A percentile compares a stretch with the other conserved stretches of the same genome.
Evolutionary conservation across 2,113 vertebrate genomes (phyloP).

Genomic region (Fregata magnificens): DNA sequence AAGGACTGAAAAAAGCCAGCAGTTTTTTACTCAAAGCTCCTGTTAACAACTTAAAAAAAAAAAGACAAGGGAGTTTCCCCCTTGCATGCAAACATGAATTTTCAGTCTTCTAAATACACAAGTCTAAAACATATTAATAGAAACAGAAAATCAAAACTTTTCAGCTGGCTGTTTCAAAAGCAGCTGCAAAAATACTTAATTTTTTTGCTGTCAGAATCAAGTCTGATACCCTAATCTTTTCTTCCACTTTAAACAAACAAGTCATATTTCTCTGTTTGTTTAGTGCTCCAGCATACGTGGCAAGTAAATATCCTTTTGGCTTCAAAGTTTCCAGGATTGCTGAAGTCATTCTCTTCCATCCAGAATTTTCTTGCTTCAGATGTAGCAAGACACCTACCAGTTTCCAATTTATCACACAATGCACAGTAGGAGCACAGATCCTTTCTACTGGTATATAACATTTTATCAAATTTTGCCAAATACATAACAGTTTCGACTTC

Average conservation of each 20-base stretch:
- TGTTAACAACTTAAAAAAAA: background rate
- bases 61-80: background rate
- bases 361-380: background rate
- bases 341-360: background rate
- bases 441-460: background rate
- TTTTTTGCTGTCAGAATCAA: background rate
- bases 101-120: background rate
- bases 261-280: conserved; percentile 31
- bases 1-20: background rate
- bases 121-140: conserved; percentile 18
- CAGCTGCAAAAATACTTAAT: background rate
- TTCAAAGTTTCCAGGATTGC: conserved; percentile 16
- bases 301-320: conserved; percentile 43
- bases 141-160: conserved; percentile 41
- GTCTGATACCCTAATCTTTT: conserved; percentile 6
- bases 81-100: background rate
- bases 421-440: background rate
- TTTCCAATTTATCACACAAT: background rate
- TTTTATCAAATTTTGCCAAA: background rate
- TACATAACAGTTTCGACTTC: background rate
- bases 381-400: background rate
- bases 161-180: conserved; percentile 31
- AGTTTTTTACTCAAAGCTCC: background rate
- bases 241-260: conserved; percentile 47
- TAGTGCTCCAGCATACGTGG: conserved; percentile 40